Base-by-base conservation (phyloP, 2,797 vertebrate species). In the Gadopsis marmoratus region DNA sequence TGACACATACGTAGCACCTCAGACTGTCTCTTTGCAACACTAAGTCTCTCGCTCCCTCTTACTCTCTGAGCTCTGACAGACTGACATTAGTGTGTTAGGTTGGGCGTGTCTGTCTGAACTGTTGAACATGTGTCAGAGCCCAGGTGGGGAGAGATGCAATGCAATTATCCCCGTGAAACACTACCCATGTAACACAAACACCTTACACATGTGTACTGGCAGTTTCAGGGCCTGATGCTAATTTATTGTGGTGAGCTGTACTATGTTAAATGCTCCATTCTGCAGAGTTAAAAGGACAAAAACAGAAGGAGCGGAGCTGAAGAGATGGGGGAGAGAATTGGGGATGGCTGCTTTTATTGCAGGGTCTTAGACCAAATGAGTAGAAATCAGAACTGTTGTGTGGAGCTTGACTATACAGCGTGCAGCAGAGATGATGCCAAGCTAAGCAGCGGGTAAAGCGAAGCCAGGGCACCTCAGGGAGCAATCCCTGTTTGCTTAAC, bases 151-250 rank as follows among this genome's bases (percentile, higher is more conserved):
- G 85, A 88, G 71, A 87, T 87, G 88, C 93, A 91, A 82, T 94
- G 90, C 92, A 95, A 94, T 95, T 95, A 94, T 92, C 86, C 82
- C 73, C 91, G 87, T 88, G 72, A 91, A 95, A 94, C 81, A 76
- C 86, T 80, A 81, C 82, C 89, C 82, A 65, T 82, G 81, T 91
- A 85, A 69, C 58, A 82, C 71, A 89, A 83, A 89, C 87, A 85
- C 75, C 74, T 71, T 77, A 79, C 79, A 89, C 76, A 83, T 78
- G 81, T 85, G 78, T 59, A 74, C 76, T 23, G 48, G 73, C 74
- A 70, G 68, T 80, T 70, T 86, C 55, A 72, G 83, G 75, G 86
- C 65, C 87, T 89, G 86, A 92, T 90, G 77, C 89, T 87, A 87
- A 91, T 93, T 92, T 91, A 87, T 86, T 88, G 86, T 89, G 86